A percentile compares a stretch with the other conserved stretches of the same genome.
These are phyloP conservation scores for Romanogobio albipinnatus DNA, from an alignment of 2,113 vertebrate species.

Conservation along the genomic window DNA sequence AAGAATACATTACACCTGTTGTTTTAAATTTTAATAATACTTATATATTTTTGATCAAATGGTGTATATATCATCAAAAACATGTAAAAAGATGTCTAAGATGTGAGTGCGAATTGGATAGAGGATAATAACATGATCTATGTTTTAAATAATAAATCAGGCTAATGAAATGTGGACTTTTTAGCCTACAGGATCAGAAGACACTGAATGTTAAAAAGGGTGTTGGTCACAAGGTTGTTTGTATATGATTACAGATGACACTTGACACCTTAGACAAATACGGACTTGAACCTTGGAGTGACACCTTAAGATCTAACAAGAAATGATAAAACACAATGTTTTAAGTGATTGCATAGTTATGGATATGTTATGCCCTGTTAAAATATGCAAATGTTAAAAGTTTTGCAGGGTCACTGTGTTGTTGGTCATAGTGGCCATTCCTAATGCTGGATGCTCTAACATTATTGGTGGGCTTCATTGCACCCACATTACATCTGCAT, in stretches of 20 bases:
- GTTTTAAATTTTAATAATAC: too few species aligned
- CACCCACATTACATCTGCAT: neutral
- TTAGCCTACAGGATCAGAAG: neutral
- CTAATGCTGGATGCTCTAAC: neutral
- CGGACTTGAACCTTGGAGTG: neutral
- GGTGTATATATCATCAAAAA: too few species aligned
- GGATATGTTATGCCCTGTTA: neutral
- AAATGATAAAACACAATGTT: neutral
- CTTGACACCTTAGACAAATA: conserved; percentile 48
- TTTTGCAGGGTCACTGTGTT: neutral
- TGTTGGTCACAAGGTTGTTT: conserved; percentile 26
- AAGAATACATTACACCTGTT: neutral
- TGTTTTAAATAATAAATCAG: neutral
- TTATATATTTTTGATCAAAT: too few species aligned
- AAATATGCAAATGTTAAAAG: neutral
- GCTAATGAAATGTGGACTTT: neutral
- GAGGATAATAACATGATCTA: neutral
- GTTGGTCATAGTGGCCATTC: neutral
- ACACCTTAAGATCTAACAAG: neutral
- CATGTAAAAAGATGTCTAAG: neutral
- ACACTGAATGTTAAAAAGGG: conserved; percentile 4
- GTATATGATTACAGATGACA: conserved; percentile 3
- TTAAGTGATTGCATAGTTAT: neutral
- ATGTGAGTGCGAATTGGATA: neutral
- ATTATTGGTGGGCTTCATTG: neutral